Conservation (phyloP, 2,113 vertebrate species). For the Corydoras sp. region DNA sequence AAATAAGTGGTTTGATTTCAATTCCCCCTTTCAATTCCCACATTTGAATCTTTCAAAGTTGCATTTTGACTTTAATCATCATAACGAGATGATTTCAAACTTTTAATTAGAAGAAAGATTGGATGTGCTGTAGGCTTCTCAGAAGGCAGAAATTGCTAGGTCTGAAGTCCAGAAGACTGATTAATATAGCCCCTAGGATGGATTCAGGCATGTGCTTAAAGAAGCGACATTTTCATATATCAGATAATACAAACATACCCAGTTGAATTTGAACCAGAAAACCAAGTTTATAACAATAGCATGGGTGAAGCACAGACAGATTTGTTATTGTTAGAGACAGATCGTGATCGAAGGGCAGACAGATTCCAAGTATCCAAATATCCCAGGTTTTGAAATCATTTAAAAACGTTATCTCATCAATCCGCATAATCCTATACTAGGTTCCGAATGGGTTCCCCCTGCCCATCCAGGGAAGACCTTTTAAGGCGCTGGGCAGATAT, state of each 20-base stretch:
- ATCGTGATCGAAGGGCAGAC: too few relatives aligned
- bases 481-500: too few relatives aligned
- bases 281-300: neutral
- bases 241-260: constrained; percentile 6
- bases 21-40: constrained; percentile 39
- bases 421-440: too few relatives aligned
- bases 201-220: constrained; percentile 34
- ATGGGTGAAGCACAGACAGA: neutral
- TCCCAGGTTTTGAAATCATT: too few relatives aligned
- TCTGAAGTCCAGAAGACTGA: constrained; percentile 29
- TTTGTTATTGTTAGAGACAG: neutral
- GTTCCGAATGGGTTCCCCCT: too few relatives aligned
- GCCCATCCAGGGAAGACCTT: too few relatives aligned
- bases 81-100: constrained; percentile 46
- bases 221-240: constrained; percentile 35
- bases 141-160: constrained; percentile 28
- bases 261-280: neutral
- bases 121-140: constrained; percentile 31
- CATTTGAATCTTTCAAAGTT: constrained; percentile 39
- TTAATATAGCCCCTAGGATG: constrained; percentile 27
- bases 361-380: too few relatives aligned
- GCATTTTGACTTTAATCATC: constrained; percentile 46
- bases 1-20: constrained; percentile 49
- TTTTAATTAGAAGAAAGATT: constrained; percentile 47
- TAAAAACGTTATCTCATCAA: too few relatives aligned